Percentiles rank a stretch among this genome's conserved stretches.
Evolutionary conservation across 2,888 invertebrate species (phyloP).

Genomic region (Stegana nigrithorax): DNA sequence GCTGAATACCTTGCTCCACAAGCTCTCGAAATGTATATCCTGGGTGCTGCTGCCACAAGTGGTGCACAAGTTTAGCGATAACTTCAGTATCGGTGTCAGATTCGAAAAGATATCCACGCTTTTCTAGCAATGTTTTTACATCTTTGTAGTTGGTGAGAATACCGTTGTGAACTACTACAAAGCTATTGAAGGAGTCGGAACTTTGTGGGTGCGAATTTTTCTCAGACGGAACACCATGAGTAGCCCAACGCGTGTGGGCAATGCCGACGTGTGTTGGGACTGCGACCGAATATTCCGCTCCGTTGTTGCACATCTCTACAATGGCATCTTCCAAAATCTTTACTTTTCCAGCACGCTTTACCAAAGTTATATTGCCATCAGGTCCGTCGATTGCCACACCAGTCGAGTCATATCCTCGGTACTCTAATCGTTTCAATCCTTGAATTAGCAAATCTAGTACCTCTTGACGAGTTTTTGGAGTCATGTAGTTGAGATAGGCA

Average conservation of each 20-base stretch:
- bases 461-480: constrained; percentile 92
- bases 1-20: constrained; percentile 94
- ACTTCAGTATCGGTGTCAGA: constrained; percentile 99
- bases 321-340: constrained; percentile 89
- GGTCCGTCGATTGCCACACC: constrained; percentile 87
- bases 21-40: constrained; percentile 92
- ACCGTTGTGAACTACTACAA: constrained; percentile 92
- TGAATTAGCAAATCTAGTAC: constrained; percentile 92
- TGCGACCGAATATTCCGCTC: constrained; percentile 73
- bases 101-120: constrained; percentile 92
- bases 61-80: constrained; percentile 95
- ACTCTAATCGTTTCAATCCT: constrained; percentile 95
- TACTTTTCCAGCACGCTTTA: constrained; percentile 91
- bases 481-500: constrained; percentile 98
- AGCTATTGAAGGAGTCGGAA: constrained; percentile 84
- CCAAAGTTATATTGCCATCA: constrained; percentile 80
- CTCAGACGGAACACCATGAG: constrained; percentile 94
- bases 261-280: constrained; percentile 94
- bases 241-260: constrained; percentile 99
- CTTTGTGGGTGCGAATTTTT: constrained; percentile 97
- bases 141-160: constrained; percentile 97
- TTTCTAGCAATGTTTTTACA: constrained; percentile 90
- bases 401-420: constrained; percentile 99
- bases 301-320: constrained; percentile 72
- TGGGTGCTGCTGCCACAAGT: constrained; percentile 89